Evolutionary conservation across 1,140 invertebrate species (phyloP), one percentile per base, ranked within the genome.

Genomic region (Uloborus diversus): DNA sequence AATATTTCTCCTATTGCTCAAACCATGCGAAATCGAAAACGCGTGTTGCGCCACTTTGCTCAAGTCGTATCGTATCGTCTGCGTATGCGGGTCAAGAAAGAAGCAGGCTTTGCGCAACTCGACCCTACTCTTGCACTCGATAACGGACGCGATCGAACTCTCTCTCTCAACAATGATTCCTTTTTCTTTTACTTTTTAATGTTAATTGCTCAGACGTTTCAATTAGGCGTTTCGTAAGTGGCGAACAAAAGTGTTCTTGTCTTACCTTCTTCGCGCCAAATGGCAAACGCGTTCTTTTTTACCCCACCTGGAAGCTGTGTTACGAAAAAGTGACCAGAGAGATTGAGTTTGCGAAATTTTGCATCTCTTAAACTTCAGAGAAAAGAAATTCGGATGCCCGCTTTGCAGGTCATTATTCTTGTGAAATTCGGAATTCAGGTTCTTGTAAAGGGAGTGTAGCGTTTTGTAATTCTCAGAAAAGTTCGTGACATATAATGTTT

Each of bases 141-240:
- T 68, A 68, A 68, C 68, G 51, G 68, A 70, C 68, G 68, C 56
- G 14, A 9, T 56, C 49, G 57, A 30, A 57, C 51, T 56, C 37
- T 1, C 9, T 56, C 23, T 56, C 11, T 53, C 25, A 70, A 70
- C 68, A 70, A 70, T 70, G 68, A 70, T 70, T 57, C 28, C 51
- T 20, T 57, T 35, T n/a, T 49, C 17, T 51, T 47, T 65, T 42
- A 32, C 49, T 53, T 53, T 42, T 68, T 68, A 57, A 56, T 57
- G 68, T 70, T 70, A 70, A 70, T 70, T 70, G 68, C 68, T 37
- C 64, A 51, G 64, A 68, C 64, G 64, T 49, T 68, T 68, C 64
- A 68, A 68, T 68, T 68, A 68, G 42, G 51, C 14, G 4, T 68
- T 68, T 68, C 64, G 64, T 17, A 68, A 68, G 64, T 5, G 47